These are phyloP conservation scores for Acanthaster planci DNA, from an alignment of 35 echinoderm and acorn worm genomes.

Conservation along the genomic window DNA sequence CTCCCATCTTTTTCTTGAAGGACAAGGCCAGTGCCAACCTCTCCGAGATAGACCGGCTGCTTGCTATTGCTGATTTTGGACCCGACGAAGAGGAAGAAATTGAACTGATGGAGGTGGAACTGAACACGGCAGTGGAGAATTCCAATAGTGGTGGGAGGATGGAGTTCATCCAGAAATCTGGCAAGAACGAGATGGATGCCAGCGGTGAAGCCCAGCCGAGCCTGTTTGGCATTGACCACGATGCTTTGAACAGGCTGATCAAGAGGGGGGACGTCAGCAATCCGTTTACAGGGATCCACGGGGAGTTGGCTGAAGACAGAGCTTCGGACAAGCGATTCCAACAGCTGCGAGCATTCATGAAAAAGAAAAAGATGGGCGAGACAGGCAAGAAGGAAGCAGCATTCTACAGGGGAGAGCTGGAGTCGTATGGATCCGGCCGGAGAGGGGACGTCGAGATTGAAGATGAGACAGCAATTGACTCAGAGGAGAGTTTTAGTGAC, in stretches of 20 bases:
- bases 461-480: too few relatives aligned
- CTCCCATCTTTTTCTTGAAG: constrained; percentile 62
- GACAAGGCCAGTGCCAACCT: constrained; percentile 71
- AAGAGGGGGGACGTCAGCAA: background rate
- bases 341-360: constrained; percentile 33
- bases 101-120: background rate
- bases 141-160: background rate
- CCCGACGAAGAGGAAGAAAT: constrained; percentile 38
- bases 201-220: background rate
- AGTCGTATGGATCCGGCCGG: background rate
- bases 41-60: constrained; percentile 68
- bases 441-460: background rate
- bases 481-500: background rate
- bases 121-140: background rate
- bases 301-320: background rate
- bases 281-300: background rate
- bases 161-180: background rate
- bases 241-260: constrained; percentile 19
- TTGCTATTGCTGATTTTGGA: constrained; percentile 67
- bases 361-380: constrained; percentile 40
- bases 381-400: constrained; percentile 17
- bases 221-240: constrained; percentile 58
- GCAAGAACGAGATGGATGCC: background rate
- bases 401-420: constrained; percentile 47
- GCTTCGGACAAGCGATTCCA: constrained; percentile 37